phyloP scores from a whole-genome alignment of 2,113 vertebrate genomes.

The Diphyllodes magnificus region DNA sequence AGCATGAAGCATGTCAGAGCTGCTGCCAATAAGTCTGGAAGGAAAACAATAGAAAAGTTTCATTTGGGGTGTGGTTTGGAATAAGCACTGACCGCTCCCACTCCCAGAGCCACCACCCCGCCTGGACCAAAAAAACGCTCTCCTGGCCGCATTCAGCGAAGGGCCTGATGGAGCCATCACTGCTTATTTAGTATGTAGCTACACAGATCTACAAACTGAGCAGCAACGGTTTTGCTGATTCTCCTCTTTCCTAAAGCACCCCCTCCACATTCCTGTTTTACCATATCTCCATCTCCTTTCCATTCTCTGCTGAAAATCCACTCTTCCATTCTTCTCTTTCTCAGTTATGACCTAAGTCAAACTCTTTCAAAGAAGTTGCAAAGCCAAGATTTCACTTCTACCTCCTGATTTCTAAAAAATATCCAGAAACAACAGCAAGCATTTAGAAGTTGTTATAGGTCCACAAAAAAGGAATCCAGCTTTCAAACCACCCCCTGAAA shows the following conservation, averaged over 20 bases:
- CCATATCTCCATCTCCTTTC: neutral
- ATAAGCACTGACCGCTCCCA: neutral
- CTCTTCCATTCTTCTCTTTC: neutral
- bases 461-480: neutral
- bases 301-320: neutral
- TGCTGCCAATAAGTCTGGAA: neutral
- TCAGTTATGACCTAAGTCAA: neutral
- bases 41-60: neutral
- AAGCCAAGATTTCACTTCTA: neutral
- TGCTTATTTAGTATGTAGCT: neutral
- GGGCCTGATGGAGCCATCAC: neutral
- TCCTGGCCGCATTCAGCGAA: neutral
- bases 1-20: neutral
- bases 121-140: fast-evolving
- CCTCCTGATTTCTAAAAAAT: neutral
- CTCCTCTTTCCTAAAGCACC: neutral
- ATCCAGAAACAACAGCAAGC: neutral
- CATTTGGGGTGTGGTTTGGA: neutral
- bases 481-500: neutral
- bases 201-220: neutral
- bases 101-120: neutral
- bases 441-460: neutral
- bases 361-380: neutral
- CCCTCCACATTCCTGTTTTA: neutral
- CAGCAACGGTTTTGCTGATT: neutral